These are phyloP conservation scores for Gallinago paraguaiae DNA, from an alignment of 2,113 vertebrate species.

Conservation along the genomic window DNA sequence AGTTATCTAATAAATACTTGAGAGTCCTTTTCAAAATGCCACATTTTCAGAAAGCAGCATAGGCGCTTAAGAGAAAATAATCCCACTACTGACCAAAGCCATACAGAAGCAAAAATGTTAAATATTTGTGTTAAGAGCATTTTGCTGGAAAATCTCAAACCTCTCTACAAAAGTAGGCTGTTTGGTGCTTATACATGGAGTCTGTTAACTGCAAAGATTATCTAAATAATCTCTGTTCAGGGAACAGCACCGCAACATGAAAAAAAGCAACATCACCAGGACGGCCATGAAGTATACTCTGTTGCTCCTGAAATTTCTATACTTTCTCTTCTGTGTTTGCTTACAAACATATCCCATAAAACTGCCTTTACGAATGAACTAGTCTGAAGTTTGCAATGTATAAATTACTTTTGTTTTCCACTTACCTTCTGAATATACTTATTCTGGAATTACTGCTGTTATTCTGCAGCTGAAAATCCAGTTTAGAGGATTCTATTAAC, in stretches of 20 bases:
- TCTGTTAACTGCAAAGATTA: not conserved
- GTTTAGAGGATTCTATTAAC: not conserved
- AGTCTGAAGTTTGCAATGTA: not conserved
- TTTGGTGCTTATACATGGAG: not conserved
- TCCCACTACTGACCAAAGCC: not conserved
- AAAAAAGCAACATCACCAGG: not conserved
- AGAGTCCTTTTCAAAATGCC: not conserved
- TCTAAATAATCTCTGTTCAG: not conserved
- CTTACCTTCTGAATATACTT: not conserved
- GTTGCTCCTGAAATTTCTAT: not conserved
- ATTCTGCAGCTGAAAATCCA: not conserved
- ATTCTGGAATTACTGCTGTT: not conserved
- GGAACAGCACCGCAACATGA: not conserved
- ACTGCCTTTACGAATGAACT: not conserved
- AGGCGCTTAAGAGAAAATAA: not conserved
- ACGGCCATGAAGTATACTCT: not conserved
- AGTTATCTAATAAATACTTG: not conserved
- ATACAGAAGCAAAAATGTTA: not conserved
- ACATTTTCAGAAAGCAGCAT: not conserved
- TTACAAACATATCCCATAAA: not conserved
- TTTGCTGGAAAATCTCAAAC: not conserved
- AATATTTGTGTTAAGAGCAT: not conserved
- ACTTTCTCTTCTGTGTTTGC: not conserved
- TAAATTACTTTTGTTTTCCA: not conserved
- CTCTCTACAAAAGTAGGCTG: not conserved